Evolutionary conservation across 2,888 invertebrate genomes (phyloP).

Genomic region (Thera obeliscata): DNA sequence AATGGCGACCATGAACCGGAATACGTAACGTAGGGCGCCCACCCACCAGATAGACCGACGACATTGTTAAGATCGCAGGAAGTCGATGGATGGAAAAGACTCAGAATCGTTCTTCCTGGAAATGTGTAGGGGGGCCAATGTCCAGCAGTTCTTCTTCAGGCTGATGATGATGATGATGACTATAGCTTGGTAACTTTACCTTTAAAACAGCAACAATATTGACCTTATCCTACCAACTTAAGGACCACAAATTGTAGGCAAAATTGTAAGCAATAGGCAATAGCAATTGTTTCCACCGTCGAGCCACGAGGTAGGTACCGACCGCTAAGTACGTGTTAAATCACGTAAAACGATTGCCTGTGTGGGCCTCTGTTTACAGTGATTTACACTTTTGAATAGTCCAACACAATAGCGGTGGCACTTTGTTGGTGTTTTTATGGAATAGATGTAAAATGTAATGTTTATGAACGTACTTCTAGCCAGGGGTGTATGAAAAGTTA

Average conservation of each 20-base stretch:
- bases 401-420: conserved; percentile 47
- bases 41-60: no score
- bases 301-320: conserved; percentile 23
- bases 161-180: no score
- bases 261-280: conserved; percentile 13
- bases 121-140: no score
- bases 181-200: no score
- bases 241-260: conserved; percentile 1
- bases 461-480: not conserved
- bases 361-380: conserved; percentile 64
- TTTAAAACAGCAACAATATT: no score
- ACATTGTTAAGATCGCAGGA: no score
- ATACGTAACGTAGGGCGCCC: no score
- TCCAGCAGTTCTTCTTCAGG: no score
- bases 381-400: conserved; percentile 74
- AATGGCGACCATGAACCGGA: no score
- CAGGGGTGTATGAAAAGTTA: no score
- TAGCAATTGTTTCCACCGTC: conserved; percentile 19
- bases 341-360: conserved; percentile 70
- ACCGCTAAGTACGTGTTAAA: conserved; percentile 81
- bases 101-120: no score
- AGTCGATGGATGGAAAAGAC: no score
- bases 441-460: not conserved
- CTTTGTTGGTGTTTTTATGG: conserved; percentile 2
- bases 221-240: not conserved